phyloP scores from a whole-genome alignment of 2,888 invertebrate species.

The Epinotia demarniana region DNA sequence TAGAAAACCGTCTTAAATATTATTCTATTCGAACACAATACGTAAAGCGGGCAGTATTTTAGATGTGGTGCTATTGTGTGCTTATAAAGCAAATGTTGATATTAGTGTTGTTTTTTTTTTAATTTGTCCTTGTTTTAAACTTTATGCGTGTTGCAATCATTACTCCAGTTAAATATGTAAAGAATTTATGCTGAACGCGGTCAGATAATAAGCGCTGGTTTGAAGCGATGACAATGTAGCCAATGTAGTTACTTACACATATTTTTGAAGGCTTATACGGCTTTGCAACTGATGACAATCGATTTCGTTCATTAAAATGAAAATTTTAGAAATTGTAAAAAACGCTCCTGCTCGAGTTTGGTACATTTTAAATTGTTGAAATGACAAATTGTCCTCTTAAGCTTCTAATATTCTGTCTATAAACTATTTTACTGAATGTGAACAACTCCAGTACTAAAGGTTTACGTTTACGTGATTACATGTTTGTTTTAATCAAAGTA shows the following conservation, averaged over 20 bases:
- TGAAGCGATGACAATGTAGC: constrained; percentile 2
- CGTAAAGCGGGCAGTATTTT: background rate
- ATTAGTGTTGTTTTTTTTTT: background rate
- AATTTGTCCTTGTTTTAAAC: background rate
- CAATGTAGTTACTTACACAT: background rate
- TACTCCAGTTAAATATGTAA: background rate
- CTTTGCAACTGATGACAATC: background rate
- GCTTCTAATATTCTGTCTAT: constrained; percentile 38
- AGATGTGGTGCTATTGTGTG: constrained; percentile 9
- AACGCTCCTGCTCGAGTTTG: constrained; percentile 31
- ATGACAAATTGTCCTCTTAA: constrained; percentile 38
- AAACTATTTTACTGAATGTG: constrained; percentile 27
- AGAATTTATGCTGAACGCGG: background rate
- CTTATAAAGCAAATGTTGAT: constrained; percentile 14
- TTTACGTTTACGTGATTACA: background rate
- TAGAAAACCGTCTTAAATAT: background rate
- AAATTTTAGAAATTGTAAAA: background rate
- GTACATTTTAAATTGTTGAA: constrained; percentile 44
- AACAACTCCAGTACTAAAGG: constrained; percentile 15
- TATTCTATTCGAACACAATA: background rate
- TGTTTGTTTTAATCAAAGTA: background rate
- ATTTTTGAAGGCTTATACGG: background rate
- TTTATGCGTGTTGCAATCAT: background rate
- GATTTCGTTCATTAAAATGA: background rate
- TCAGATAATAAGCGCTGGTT: background rate